Evolutionary conservation across 2,888 invertebrate species (phyloP).

Genomic region (Orthosia cruda): DNA sequence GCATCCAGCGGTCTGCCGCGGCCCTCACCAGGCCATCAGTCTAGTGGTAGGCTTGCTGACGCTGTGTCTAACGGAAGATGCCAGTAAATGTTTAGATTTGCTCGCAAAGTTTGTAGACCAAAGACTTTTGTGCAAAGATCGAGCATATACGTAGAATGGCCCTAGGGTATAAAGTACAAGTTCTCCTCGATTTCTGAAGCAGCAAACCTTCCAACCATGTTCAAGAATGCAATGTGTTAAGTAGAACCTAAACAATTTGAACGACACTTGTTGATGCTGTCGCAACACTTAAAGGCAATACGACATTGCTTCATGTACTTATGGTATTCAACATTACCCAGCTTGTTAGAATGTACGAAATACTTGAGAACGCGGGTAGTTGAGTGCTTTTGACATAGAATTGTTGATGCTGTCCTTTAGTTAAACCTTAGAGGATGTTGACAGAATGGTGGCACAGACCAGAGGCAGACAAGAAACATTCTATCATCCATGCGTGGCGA

Average conservation of each 20-base stretch:
- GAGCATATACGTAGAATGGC: too few relatives aligned
- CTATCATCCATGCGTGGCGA: too few relatives aligned
- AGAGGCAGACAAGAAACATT: not conserved
- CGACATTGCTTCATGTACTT: slow-evolving; percentile 39
- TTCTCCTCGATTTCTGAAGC: too few relatives aligned
- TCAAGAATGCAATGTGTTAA: not conserved
- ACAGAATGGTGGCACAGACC: too few relatives aligned
- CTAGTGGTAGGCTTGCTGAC: too few relatives aligned
- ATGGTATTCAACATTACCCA: slow-evolving; percentile 24
- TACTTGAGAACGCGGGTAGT: slow-evolving; percentile 1
- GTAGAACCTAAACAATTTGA: not conserved
- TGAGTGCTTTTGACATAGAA: slow-evolving; percentile 7
- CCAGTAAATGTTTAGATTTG: too few relatives aligned
- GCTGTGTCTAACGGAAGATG: too few relatives aligned
- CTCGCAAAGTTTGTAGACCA: too few relatives aligned
- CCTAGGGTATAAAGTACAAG: too few relatives aligned
- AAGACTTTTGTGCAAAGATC: too few relatives aligned
- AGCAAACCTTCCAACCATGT: not conserved
- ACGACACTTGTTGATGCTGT: slow-evolving; percentile 25
- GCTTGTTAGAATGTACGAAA: slow-evolving; percentile 13
- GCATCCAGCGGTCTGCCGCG: too few relatives aligned
- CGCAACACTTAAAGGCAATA: slow-evolving; percentile 38
- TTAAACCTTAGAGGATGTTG: not conserved
- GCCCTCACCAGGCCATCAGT: too few relatives aligned
- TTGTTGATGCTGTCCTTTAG: not conserved